Base-by-base conservation (phyloP, 1,140 invertebrate species). In the Calliopsis andreniformis region DNA sequence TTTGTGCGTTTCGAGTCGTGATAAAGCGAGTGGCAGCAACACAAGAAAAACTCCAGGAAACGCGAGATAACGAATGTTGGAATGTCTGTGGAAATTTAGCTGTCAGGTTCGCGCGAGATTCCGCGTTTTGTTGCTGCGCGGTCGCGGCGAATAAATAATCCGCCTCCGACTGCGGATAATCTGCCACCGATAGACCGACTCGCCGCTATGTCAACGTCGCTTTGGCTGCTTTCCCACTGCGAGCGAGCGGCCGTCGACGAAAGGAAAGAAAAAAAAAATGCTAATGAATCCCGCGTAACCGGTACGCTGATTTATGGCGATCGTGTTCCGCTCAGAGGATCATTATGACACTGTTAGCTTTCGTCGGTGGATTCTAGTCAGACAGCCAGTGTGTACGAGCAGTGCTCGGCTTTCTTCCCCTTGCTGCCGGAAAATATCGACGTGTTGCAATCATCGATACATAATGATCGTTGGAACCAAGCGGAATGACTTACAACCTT, bases 281-380 rank as follows among this genome's bases (percentile, higher is more conserved):
- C 58, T 82, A 83, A 83, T 83, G 81, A 83, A 83, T 82, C 75
- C 63, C 75, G 58, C 79, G 62, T 82, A 81, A 68, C 62, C 73
- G 79, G 75, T 77, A 66, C 51, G 51, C 49, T 82, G 81, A 83
- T 82, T 83, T 83, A 83, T 83, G 63, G 80, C 63, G 81, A 78
- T 69, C 76, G 80, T 83, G 80, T 82, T 69, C 63, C 80, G 76
- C 73, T 81, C 73, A 71, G 62, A 49, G 76, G 80, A 78, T 83
- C 80, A 78, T 83, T 83, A 83, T 78, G 81, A 83, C 80, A 83
- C 81, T 77, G 73, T 82, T 69, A 47, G 76, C 81, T 83, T 69
- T 83, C 81, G 76, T 83, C 80, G 78, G 32, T 47, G 68, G 58
- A 83, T 83, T 82, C 80, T 70, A 45, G 10, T 55, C 28, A 42